Percentiles rank a stretch among this genome's conserved stretches.
These are phyloP conservation scores for Pluvianellus socialis DNA, from an alignment of 2,113 vertebrate genomes.

Conservation along the genomic window DNA sequence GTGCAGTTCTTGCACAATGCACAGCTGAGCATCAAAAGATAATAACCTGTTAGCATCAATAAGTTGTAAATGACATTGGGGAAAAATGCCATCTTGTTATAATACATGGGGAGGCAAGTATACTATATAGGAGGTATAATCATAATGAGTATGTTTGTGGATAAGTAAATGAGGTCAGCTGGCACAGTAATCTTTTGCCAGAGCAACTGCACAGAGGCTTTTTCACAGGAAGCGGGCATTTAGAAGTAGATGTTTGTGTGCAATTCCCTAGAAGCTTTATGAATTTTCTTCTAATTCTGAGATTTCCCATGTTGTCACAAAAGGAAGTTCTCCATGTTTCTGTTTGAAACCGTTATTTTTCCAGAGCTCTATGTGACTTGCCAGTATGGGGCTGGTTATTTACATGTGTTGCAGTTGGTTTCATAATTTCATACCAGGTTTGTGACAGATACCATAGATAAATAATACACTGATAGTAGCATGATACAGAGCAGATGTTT, in stretches of 20 bases:
- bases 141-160: not conserved
- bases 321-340: not conserved
- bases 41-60: conserved; percentile 8
- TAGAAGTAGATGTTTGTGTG: not conserved
- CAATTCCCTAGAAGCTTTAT: not conserved
- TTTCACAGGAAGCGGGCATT: not conserved
- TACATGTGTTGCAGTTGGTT: not conserved
- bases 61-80: not conserved
- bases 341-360: not conserved
- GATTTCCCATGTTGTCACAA: not conserved
- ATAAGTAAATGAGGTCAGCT: not conserved
- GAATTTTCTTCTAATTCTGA: not conserved
- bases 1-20: not conserved
- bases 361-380: accelerated
- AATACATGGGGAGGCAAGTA: not conserved
- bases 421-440: not conserved
- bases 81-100: not conserved
- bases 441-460: not conserved
- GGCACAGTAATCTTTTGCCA: not conserved
- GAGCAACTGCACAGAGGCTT: not conserved
- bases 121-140: not conserved
- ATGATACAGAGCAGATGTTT: not conserved
- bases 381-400: not conserved
- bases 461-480: not conserved
- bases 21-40: conserved; percentile 2